phyloP scores from a whole-genome alignment of 1,140 invertebrate genomes.

The Maconellicoccus hirsutus region DNA sequence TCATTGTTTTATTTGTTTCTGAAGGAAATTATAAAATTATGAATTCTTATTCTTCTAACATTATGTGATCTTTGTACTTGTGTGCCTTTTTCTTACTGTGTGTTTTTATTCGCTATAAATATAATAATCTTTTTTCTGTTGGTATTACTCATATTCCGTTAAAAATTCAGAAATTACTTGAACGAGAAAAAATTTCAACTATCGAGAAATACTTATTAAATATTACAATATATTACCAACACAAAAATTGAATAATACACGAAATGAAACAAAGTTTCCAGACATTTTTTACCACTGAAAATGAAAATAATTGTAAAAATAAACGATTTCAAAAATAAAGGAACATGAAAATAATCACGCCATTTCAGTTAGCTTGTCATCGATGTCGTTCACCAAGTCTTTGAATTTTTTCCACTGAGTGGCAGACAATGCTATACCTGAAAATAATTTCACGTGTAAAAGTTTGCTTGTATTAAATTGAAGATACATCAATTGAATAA shows the following conservation, averaged over 20 bases:
- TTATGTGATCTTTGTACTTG: no score
- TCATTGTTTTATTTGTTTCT: no score
- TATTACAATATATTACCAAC: no score
- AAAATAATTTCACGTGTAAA: background rate
- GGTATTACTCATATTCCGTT: no score
- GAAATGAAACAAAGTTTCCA: conserved; percentile 6
- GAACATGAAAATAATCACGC: background rate
- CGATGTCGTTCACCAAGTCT: conserved; percentile 27
- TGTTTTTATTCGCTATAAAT: no score
- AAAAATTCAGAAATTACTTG: no score
- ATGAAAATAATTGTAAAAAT: background rate
- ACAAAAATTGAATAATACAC: background rate
- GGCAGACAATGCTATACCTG: conserved; percentile 27
- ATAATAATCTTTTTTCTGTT: no score
- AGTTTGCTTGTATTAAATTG: background rate
- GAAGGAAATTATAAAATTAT: no score
- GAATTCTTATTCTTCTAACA: no score
- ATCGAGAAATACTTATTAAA: no score
- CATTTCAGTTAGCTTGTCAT: background rate
- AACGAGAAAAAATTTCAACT: no score
- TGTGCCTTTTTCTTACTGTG: no score
- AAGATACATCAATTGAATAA: background rate
- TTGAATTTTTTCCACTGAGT: conserved; percentile 28
- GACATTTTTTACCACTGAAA: background rate
- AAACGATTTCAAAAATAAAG: background rate